phyloP scores from a whole-genome alignment of 2,888 invertebrate species.

The Nemotelus pantherinus region DNA sequence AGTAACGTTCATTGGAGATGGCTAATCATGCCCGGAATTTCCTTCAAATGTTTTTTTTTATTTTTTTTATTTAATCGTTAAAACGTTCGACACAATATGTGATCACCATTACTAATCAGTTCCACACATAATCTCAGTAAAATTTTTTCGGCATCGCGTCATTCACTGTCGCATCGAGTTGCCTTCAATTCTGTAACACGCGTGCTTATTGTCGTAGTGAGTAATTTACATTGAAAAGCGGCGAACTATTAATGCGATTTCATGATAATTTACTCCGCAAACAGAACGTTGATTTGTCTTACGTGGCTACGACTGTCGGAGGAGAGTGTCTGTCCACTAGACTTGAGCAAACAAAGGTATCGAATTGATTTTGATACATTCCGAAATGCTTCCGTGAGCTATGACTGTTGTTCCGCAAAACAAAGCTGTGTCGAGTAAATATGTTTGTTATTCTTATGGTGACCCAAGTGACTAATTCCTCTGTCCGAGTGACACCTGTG shows the following conservation, averaged over 20 bases:
- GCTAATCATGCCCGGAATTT: slow-evolving; percentile 33
- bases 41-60: slow-evolving; percentile 21
- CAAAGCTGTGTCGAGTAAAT: no score
- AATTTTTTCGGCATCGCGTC: slow-evolving; percentile 39
- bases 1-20: background rate
- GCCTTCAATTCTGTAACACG: slow-evolving; percentile 15
- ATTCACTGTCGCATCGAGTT: slow-evolving; percentile 18
- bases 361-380: no score
- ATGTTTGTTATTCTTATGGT: no score
- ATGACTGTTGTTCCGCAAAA: no score
- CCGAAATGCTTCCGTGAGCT: no score
- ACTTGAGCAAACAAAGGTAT: no score
- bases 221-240: slow-evolving; percentile 25
- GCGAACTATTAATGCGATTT: slow-evolving; percentile 23
- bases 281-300: slow-evolving; percentile 29
- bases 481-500: no score
- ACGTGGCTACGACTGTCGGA: background rate
- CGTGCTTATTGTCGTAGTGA: slow-evolving; percentile 5
- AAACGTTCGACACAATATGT: slow-evolving; percentile 5
- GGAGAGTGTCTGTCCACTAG: no score
- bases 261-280: slow-evolving; percentile 24
- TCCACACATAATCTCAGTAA: slow-evolving; percentile 28
- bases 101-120: slow-evolving; percentile 41
- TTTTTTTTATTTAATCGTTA: background rate
- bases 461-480: no score